A percentile compares a stretch with the other conserved stretches of the same genome.
These are phyloP conservation scores for Trochalopteron elliotii DNA, from an alignment of 2,113 vertebrate genomes.

Conservation along the genomic window DNA sequence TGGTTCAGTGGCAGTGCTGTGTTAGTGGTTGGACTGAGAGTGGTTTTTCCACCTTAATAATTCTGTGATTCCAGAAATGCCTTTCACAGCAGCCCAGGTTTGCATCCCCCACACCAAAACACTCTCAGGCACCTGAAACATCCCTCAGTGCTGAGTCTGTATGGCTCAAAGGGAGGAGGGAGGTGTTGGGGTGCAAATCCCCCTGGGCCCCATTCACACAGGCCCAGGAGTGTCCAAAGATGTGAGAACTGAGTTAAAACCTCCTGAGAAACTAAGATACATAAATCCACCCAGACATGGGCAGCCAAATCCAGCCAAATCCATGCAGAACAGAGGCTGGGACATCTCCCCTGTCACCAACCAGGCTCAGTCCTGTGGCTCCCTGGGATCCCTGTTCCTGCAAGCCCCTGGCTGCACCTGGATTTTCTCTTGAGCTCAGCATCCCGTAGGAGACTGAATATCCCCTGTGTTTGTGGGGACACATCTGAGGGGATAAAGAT, in stretches of 20 bases:
- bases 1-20: not conserved
- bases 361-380: not conserved
- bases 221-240: too few species aligned
- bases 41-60: not conserved
- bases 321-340: not conserved
- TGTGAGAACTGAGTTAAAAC: too few species aligned
- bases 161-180: too few species aligned
- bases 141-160: not conserved
- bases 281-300: too few species aligned
- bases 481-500: not conserved
- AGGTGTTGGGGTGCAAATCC: too few species aligned
- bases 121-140: not conserved
- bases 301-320: not conserved
- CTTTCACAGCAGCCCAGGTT: not conserved
- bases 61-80: not conserved
- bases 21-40: not conserved
- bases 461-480: rapidly evolving
- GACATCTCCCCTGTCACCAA: rapidly evolving
- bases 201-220: too few species aligned
- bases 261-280: too few species aligned
- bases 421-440: not conserved
- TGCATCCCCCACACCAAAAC: not conserved
- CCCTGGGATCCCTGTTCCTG: not conserved
- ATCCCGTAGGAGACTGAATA: rapidly evolving
- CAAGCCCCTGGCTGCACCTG: not conserved